phyloP scores from a whole-genome alignment of 2,888 invertebrate species.

The Oligia fasciuncula region DNA sequence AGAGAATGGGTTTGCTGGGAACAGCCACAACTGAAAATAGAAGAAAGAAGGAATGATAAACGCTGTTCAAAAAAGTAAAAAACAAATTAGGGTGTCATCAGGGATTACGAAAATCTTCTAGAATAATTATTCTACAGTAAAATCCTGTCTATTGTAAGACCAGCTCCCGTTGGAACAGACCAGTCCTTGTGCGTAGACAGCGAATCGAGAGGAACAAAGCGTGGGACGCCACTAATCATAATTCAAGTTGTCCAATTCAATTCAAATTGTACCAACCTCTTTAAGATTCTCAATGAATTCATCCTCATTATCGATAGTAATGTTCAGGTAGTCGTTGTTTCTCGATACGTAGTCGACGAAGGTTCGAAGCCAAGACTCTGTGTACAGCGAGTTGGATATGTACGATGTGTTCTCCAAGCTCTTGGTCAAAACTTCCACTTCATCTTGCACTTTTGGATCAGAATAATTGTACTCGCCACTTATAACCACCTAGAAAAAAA shows the following conservation, averaged over 20 bases:
- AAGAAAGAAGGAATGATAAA: neutral
- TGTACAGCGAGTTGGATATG: conserved; percentile 94
- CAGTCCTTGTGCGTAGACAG: neutral
- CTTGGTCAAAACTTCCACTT: conserved; percentile 94
- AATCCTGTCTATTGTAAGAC: neutral
- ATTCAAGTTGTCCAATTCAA: conserved; percentile 24
- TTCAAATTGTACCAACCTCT: conserved; percentile 87
- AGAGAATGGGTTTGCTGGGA: conserved; percentile 94
- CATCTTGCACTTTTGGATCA: conserved; percentile 93
- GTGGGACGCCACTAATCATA: conserved; percentile 33
- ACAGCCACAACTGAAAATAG: conserved; percentile 92
- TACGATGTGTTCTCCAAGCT: conserved; percentile 95
- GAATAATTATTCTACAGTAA: neutral
- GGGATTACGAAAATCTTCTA: neutral
- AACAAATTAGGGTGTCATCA: neutral
- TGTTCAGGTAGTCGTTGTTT: conserved; percentile 93
- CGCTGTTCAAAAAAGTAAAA: neutral
- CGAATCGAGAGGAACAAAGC: conserved; percentile 3
- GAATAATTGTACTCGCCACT: conserved; percentile 95
- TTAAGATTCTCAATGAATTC: conserved; percentile 94
- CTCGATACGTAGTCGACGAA: conserved; percentile 94
- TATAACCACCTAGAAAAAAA: conserved; percentile 92
- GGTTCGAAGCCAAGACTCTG: conserved; percentile 96
- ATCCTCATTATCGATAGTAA: conserved; percentile 93
- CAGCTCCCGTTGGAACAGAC: neutral